Evolutionary conservation across 1,140 invertebrate species (phyloP).

Genomic region (Tetragonula clypearis): DNA sequence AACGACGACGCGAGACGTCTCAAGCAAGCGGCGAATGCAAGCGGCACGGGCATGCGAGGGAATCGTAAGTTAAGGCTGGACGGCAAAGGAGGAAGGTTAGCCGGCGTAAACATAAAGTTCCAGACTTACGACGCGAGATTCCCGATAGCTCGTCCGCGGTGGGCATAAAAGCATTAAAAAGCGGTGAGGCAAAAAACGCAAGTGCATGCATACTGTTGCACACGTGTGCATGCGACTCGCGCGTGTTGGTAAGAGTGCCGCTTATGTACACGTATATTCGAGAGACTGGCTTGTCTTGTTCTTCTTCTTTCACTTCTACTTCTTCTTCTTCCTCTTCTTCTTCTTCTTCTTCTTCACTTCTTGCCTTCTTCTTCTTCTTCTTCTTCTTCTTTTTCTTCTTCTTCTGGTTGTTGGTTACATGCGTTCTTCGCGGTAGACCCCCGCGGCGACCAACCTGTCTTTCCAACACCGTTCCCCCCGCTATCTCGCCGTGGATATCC

Average conservation of each 20-base stretch:
- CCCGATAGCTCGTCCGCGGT: conserved; percentile 81
- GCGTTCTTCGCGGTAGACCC: conserved; percentile 73
- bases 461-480: conserved; percentile 76
- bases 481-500: conserved; percentile 72
- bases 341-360: conserved; percentile 10
- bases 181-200: conserved; percentile 69
- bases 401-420: conserved; percentile 57
- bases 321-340: conserved; percentile 17
- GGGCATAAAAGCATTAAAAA: conserved; percentile 81
- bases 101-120: conserved; percentile 81
- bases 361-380: conserved; percentile 22
- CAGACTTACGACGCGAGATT: conserved; percentile 82
- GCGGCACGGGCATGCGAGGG: conserved; percentile 73
- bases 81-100: conserved; percentile 73
- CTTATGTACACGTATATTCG: conserved; percentile 46
- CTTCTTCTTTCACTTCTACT: background rate
- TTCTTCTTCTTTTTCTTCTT: conserved; percentile 16
- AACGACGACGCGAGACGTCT: conserved; percentile 79
- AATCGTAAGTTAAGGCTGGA: conserved; percentile 81
- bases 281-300: conserved; percentile 22
- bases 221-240: background rate
- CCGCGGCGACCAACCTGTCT: conserved; percentile 80
- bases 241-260: conserved; percentile 32
- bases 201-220: conserved; percentile 67
- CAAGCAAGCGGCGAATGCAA: conserved; percentile 73